These are phyloP conservation scores for Lacerta viridis DNA, from an alignment of 2,797 vertebrate species.

Conservation along the genomic window DNA sequence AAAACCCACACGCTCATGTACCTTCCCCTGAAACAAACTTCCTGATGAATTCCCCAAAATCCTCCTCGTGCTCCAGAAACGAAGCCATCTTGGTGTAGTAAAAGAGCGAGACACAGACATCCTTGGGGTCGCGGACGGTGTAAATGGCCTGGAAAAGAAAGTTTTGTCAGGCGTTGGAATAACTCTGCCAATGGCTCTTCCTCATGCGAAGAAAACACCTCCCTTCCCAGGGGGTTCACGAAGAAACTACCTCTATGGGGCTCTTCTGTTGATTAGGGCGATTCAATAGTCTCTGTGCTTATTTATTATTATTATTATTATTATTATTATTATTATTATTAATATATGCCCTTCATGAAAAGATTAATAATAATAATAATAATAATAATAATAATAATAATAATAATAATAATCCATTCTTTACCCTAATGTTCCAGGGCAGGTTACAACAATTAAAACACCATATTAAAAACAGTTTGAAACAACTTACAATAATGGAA, in stretches of 20 bases:
- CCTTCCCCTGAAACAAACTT: background rate
- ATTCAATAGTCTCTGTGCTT: background rate
- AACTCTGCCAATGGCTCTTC: background rate
- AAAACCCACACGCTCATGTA: background rate
- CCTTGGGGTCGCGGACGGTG: conserved; percentile 86
- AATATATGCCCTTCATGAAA: no score
- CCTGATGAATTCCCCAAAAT: conserved; percentile 62
- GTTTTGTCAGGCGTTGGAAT: background rate
- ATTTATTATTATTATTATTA: no score
- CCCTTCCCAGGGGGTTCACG: background rate
- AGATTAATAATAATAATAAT: no score
- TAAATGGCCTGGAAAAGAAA: conserved; percentile 82
- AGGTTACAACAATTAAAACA: no score
- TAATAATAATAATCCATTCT: no score
- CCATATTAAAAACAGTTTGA: no score
- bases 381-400: no score
- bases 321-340: no score
- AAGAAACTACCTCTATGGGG: background rate
- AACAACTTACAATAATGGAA: no score
- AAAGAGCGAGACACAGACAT: conserved; percentile 86
- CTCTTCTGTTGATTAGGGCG: background rate
- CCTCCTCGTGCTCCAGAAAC: conserved; percentile 75
- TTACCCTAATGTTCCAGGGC: no score
- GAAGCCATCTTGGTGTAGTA: conserved; percentile 86
- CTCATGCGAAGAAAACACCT: background rate